phyloP scores from a whole-genome alignment of 2,113 vertebrate genomes.

The Nerophis lumbriciformis region DNA sequence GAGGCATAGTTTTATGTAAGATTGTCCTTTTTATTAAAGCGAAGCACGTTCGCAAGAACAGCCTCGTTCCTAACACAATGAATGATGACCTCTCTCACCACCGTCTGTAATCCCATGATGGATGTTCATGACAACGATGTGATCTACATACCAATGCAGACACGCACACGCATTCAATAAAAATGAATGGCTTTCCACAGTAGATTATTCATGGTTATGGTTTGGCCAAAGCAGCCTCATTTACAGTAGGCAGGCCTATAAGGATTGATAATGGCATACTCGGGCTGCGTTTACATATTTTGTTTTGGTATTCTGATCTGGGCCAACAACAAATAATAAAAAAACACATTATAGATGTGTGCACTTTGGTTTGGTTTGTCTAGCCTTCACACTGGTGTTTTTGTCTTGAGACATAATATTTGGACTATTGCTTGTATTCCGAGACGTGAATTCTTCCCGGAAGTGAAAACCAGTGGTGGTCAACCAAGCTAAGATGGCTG shows the following conservation, averaged over 20 bases:
- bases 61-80: slow-evolving; percentile 14
- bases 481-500: too few species aligned
- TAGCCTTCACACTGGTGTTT: too few species aligned
- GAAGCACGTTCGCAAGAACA: slow-evolving; percentile 26
- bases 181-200: slow-evolving; percentile 31
- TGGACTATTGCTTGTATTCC: too few species aligned
- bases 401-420: too few species aligned
- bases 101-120: slow-evolving; percentile 34
- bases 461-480: too few species aligned
- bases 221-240: slow-evolving; percentile 37
- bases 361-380: too few species aligned
- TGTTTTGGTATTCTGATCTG: too few species aligned
- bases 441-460: too few species aligned
- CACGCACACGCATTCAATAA: slow-evolving; percentile 1
- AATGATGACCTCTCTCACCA: slow-evolving; percentile 35
- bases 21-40: slow-evolving; percentile 25
- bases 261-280: slow-evolving; percentile 43
- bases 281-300: too few species aligned
- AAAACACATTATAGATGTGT: too few species aligned
- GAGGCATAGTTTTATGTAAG: neutral
- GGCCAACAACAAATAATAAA: too few species aligned
- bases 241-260: slow-evolving; percentile 18
- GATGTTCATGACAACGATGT: slow-evolving; percentile 54
- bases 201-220: slow-evolving; percentile 38
- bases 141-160: slow-evolving; percentile 38